Conservation (phyloP, 2,797 vertebrate genomes). For the Acanthopagrus latus region DNA sequence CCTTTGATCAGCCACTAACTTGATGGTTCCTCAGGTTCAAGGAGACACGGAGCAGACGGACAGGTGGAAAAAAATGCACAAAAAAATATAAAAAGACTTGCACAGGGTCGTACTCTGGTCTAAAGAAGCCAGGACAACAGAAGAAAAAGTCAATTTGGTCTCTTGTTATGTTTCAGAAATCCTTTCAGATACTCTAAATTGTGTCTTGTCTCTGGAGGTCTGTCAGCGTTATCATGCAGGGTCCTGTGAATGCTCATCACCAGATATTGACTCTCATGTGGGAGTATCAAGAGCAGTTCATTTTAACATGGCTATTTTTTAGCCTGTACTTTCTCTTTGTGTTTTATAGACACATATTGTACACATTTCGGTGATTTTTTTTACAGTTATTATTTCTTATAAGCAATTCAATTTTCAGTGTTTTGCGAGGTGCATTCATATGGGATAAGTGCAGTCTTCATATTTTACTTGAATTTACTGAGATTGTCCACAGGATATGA, state of each 20-base stretch:
- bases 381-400: neutral
- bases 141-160: slow-evolving; percentile 68
- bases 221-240: slow-evolving; percentile 17
- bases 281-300: neutral
- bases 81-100: slow-evolving; percentile 32
- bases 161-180: slow-evolving; percentile 66
- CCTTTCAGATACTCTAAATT: slow-evolving; percentile 56
- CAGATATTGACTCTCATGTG: neutral
- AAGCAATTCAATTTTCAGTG: neutral
- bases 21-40: slow-evolving; percentile 80
- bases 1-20: slow-evolving; percentile 82
- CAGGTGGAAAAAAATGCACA: slow-evolving; percentile 24
- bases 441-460: no score
- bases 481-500: no score
- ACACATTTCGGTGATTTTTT: neutral
- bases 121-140: slow-evolving; percentile 68
- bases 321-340: neutral
- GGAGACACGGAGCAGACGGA: slow-evolving; percentile 64
- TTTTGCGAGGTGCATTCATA: neutral
- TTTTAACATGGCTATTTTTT: no score
- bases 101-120: slow-evolving; percentile 51
- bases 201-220: slow-evolving; percentile 36
- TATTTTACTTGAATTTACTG: no score
- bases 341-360: neutral
- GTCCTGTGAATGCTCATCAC: slow-evolving; percentile 1